Percentiles rank a stretch among this genome's conserved stretches.
Evolutionary conservation across 30 jellyfish, hydroid and myxozoan genomes (phyloP).

Genomic region (Hydra vulgaris): DNA sequence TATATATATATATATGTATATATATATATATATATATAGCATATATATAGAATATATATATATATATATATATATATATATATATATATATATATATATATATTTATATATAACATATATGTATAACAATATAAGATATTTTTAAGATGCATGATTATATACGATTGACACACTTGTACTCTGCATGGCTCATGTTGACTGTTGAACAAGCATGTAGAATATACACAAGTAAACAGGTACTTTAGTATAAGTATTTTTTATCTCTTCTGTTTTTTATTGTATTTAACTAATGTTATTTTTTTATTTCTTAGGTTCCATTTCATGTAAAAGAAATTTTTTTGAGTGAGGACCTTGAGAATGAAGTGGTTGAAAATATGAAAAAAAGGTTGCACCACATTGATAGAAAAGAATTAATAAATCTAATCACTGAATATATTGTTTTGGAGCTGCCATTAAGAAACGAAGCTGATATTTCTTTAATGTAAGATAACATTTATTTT

Average conservation of each 20-base stretch:
- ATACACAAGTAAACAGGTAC: not conserved
- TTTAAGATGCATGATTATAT: conserved; percentile 43
- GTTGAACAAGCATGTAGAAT: conserved; percentile 46
- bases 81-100: no score
- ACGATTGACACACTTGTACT: conserved; percentile 41
- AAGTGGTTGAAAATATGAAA: not conserved
- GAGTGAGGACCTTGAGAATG: not conserved
- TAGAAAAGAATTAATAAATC: conserved; percentile 24
- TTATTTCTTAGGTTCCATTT: not conserved
- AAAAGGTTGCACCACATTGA: conserved; percentile 27
- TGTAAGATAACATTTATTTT: no score
- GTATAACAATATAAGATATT: no score
- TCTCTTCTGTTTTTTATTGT: not conserved
- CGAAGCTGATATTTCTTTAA: not conserved
- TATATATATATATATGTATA: no score
- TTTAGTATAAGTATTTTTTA: not conserved
- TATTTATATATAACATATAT: no score
- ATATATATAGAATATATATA: no score
- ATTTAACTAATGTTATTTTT: no score
- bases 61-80: no score
- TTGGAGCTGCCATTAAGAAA: conserved; percentile 3
- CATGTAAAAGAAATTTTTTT: not conserved
- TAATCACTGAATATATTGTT: conserved; percentile 35
- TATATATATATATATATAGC: no score
- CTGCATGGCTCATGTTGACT: conserved; percentile 48